Evolutionary conservation across 2,113 vertebrate genomes (phyloP).

Genomic region (Oryzias curvinotus): DNA sequence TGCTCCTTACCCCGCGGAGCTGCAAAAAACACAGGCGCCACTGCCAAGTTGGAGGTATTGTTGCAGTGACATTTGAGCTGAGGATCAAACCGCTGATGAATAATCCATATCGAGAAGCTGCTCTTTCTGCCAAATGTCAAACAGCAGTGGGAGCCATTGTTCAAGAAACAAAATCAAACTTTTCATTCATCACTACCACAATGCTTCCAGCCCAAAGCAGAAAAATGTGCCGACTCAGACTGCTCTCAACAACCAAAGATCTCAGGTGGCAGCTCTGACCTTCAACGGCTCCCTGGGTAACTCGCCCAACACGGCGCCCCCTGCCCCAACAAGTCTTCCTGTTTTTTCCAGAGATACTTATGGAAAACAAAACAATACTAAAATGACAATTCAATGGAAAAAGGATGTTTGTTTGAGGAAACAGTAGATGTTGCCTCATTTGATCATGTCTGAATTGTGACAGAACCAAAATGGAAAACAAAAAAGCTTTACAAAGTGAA

Average conservation of each 20-base stretch:
- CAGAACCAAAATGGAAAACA: no score
- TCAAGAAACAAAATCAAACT: conserved; percentile 35
- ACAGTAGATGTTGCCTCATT: no score
- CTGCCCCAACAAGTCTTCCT: no score
- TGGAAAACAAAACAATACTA: no score
- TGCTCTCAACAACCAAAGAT: background rate
- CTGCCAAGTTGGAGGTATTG: conserved; percentile 56
- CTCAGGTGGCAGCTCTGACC: background rate
- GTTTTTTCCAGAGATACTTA: no score
- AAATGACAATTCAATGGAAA: no score
- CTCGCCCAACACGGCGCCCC: no score
- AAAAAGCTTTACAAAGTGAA: no score
- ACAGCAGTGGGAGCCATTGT: conserved; percentile 60
- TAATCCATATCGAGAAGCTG: conserved; percentile 67
- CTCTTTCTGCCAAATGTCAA: conserved; percentile 71
- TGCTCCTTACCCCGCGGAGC: conserved; percentile 42
- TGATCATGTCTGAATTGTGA: no score
- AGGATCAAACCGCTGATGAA: conserved; percentile 65
- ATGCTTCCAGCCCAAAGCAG: conserved; percentile 19
- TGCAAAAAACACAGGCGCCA: conserved; percentile 37
- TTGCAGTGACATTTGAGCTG: conserved; percentile 66
- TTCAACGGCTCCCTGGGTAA: no score
- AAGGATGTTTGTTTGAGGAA: no score
- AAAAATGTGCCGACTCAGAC: conserved; percentile 1
- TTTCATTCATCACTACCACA: conserved; percentile 36